Percentiles rank a stretch among this genome's conserved stretches.
phyloP scores from a whole-genome alignment of 2,888 invertebrate species.

The Scelioninae gen. 1 region DNA sequence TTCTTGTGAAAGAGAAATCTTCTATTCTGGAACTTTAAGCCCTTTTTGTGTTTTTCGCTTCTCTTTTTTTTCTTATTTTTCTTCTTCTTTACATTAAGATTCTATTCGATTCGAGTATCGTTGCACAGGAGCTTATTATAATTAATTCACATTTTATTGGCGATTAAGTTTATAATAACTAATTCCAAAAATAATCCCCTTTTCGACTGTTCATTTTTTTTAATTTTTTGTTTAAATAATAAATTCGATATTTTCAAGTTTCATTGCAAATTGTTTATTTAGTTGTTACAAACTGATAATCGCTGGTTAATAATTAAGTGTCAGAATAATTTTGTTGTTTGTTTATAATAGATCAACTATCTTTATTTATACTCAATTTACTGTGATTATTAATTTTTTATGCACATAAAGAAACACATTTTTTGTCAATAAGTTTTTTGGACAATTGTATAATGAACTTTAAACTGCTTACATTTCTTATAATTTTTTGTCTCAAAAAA shows the following conservation, averaged over 20 bases:
- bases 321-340: conserved; percentile 13
- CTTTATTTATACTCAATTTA: too few relatives aligned
- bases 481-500: too few relatives aligned
- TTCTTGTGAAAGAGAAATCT: background rate
- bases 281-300: conserved; percentile 8
- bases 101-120: conserved; percentile 56
- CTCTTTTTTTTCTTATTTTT: conserved; percentile 41
- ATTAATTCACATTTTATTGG: conserved; percentile 12
- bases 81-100: conserved; percentile 67
- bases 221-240: too few relatives aligned
- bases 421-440: too few relatives aligned
- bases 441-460: too few relatives aligned
- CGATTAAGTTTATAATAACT: conserved; percentile 12
- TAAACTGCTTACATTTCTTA: too few relatives aligned
- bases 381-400: too few relatives aligned
- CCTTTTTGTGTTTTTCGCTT: conserved; percentile 6
- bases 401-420: too few relatives aligned
- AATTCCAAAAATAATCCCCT: background rate
- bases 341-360: background rate
- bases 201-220: too few relatives aligned
- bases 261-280: background rate
- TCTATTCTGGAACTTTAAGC: conserved; percentile 24
- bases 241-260: too few relatives aligned
- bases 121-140: conserved; percentile 48
- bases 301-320: background rate